Base-by-base conservation (phyloP, 2,113 vertebrate genomes). In the Tragelaphus buxtoni region DNA sequence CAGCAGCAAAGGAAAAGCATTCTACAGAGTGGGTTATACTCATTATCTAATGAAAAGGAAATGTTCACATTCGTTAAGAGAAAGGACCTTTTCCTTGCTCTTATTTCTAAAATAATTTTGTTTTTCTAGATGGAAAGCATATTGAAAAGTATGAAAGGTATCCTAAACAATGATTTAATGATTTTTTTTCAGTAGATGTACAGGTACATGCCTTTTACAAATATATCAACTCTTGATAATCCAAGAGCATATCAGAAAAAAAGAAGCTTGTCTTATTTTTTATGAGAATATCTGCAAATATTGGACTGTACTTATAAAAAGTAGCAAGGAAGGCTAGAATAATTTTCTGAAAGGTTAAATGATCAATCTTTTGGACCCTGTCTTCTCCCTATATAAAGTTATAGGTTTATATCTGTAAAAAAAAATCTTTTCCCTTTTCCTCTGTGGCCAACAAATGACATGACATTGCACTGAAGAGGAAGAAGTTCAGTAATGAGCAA, bases 41-140 rank as follows among this genome's bases (percentile, higher is more conserved):
- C 56, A 79, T 74, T 81, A 58, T 61, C 35, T 91, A 76, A 74
- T 79, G 86, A 51, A 95, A 79, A 90, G 26, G 69, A 58, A 83
- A 85, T 87, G 83, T 69, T 87, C 42, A 24, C 17, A 87, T 80
- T 80, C 10, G 9, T 84, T 69, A 84, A 94, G 58, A 96, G 88
- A 88, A n/a, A 56, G 30, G 32, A 61, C 14, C 30, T 32, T 80
- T 82, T 45, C 20, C 5, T 90, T 77, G 26, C 89, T 95, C 49
- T 61, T 74, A 94, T 89, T 94, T 94, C 16, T 86, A 90, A 92
- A 69, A 76, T 69, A 28, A 28, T 65, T 95, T 80, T 83, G 13
- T 90, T 95, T 81, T 85, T 77, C 69, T 92, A 72, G 18, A 77
- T 80, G 32, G 42, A 95, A 60, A 7, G 1, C 49, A 56, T 60